Evolutionary conservation across 2,113 vertebrate species (phyloP).

Genomic region (Taxidea taxus): DNA sequence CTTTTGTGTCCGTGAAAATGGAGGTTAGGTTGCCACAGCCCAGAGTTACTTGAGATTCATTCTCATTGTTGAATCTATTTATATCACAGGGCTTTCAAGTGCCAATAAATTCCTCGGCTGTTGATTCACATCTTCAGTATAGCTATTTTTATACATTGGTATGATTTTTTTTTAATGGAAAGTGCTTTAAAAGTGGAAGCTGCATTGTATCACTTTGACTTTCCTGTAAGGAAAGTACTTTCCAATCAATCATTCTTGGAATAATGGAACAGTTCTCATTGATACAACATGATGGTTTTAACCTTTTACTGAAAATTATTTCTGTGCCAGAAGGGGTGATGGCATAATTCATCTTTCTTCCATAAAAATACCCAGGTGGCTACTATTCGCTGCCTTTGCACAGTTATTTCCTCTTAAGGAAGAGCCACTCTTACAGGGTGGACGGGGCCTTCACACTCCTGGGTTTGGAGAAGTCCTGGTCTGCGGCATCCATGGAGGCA

Average conservation of each 20-base stretch:
- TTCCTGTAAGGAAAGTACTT: conserved; percentile 76
- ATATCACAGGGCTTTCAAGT: conserved; percentile 78
- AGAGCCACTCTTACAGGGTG: not conserved
- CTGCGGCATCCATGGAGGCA: not conserved
- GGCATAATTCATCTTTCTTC: conserved; percentile 45
- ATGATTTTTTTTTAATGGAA: conserved; percentile 79
- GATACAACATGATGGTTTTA: conserved; percentile 68
- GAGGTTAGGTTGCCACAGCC: conserved; percentile 71
- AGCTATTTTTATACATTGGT: conserved; percentile 79
- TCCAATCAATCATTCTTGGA: conserved; percentile 65
- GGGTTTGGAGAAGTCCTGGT: not conserved
- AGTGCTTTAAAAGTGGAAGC: conserved; percentile 82
- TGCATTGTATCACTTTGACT: conserved; percentile 72
- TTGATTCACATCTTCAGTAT: conserved; percentile 78
- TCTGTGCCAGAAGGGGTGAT: conserved; percentile 67
- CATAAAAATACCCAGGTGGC: conserved; percentile 24
- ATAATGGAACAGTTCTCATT: conserved; percentile 72
- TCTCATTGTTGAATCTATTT: conserved; percentile 77
- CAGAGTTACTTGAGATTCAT: conserved; percentile 60
- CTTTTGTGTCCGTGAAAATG: conserved; percentile 69
- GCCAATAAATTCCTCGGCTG: conserved; percentile 76
- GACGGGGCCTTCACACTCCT: not conserved
- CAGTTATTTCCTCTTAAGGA: conserved; percentile 42
- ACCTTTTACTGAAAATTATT: conserved; percentile 70
- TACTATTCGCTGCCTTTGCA: not conserved